Base-by-base conservation (phyloP, 1,140 invertebrate genomes). In the Teleogryllus occipitalis region DNA sequence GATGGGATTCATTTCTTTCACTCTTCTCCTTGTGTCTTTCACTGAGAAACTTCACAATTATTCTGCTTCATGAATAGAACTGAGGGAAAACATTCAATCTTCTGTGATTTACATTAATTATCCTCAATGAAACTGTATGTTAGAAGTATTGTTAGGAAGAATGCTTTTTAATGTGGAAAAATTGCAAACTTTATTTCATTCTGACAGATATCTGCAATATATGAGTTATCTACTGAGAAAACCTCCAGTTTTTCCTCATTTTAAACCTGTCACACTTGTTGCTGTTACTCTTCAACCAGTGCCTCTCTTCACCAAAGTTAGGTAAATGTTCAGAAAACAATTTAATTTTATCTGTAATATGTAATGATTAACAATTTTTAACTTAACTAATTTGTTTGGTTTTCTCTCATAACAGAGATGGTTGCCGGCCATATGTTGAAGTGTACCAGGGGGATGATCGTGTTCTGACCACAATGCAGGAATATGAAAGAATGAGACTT, bases 391-490 rank as follows among this genome's bases (percentile, higher is more conserved):
- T 39, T 39, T 39, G 27, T 39, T 2, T 39, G 27, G 27, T 39
- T 39, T n/a, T 5, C 1, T 39, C 27, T 39, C 5, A 39, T 39
- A 39, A 39, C 83, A 94, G 95, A 80, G 97, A 97, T 88, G 97
- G 97, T 1, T 98, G 96, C 84, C 89, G 96, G 81, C 96, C 97
- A 15, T 98, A 96, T 87, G 89, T 97, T 39, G 97, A 99, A 87
- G 90, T 98, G 54, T 97, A 93, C 85, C 93, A 95, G 83, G 96
- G 95, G 83, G 95, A 96, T 81, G 91, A 95, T 75, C 89, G 95
- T 84, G 86, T 97, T 15, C 89, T 96, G 15, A 93, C 93, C 0
- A 97, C 96, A 0, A 88, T 90, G 14, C 91, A 95, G 82, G 95
- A 97, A 80, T 98, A 98, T 85, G 97, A 98, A 82, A 92, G 91